phyloP scores from a whole-genome alignment of 2,888 invertebrate genomes.

The Melolontha melolontha region DNA sequence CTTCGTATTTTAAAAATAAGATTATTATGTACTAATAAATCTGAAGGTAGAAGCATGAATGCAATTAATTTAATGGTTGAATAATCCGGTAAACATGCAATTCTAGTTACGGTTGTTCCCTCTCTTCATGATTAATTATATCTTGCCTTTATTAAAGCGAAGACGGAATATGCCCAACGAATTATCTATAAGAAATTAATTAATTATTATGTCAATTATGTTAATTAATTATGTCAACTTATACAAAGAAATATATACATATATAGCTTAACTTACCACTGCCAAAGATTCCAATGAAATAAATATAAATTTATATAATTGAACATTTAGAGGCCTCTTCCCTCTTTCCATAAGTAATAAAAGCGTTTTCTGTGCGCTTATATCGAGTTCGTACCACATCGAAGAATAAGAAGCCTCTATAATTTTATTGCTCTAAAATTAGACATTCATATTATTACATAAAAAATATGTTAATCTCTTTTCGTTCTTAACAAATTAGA shows the following conservation, averaged over 20 bases:
- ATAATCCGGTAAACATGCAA: too few species aligned
- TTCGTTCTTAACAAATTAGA: too few species aligned
- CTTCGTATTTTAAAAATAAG: too few species aligned
- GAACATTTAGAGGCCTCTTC: slow-evolving; percentile 18
- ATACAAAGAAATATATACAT: neutral
- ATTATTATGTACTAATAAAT: too few species aligned
- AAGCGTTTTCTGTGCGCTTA: neutral
- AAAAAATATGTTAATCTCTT: too few species aligned
- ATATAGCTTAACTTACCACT: slow-evolving; percentile 11
- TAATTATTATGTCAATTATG: too few species aligned
- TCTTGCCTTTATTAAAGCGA: slow-evolving; percentile 20
- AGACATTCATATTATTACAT: too few species aligned
- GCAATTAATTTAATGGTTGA: too few species aligned
- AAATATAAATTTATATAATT: slow-evolving; percentile 9
- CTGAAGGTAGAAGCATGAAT: too few species aligned
- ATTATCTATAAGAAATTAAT: slow-evolving; percentile 17
- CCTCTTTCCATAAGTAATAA: slow-evolving; percentile 35
- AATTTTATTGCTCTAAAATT: slow-evolving; percentile 28
- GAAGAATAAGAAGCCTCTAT: slow-evolving; percentile 22
- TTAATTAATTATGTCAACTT: neutral
- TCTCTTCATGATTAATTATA: too few species aligned
- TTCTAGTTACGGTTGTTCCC: too few species aligned
- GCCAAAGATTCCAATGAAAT: slow-evolving; percentile 20
- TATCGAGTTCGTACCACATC: slow-evolving; percentile 13
- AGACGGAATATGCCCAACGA: slow-evolving; percentile 24